Evolutionary conservation across 1,140 invertebrate species (phyloP), one percentile per base, ranked within the genome.

Genomic region (Mercenaria mercenaria): DNA sequence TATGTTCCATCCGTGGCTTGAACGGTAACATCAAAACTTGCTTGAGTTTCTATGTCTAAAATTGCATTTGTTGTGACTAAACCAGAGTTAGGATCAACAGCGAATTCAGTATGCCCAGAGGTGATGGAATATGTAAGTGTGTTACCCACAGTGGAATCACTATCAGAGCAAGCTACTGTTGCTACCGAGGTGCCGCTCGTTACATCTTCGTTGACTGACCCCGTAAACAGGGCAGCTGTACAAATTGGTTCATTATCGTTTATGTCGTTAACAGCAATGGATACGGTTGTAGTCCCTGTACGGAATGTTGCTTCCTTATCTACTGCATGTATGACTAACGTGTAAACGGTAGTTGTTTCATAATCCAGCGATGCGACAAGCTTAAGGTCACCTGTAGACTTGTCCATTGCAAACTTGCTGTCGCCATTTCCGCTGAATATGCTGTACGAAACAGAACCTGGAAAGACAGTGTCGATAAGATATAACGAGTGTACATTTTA

Each of bases 221-320:
- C 88, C 1, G 83, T 29, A 64, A 92, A 93, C 1, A 84, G 77
- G 6, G 86, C 79, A 23, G 69, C 15, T 0, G 89, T 74, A 80
- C 93, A 94, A 13, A 76, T 26, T 32, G 93, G 93, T 0, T 77
- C 81, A 52, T 90, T 90, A 61, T 94, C 93, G 76, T 94, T 94
- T 15, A 93, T 90, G 64, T 94, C 92, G 52, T 29, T 84, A 43
- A 94, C 85, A 39, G 80, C 82, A 4, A 94, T 69, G 8, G 87
- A 90, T 0, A 94, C 74, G 11, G 79, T 91, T 10, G 90, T 91
- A 13, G 92, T 86, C 20, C 92, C 91, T 23, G 90, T 92, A 11
- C 39, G 64, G 41, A 90, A 52, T n/a, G 90, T 72, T 1, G 87
- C 72, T 11, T 90, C 87, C 41, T 64, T 87, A 43, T 93, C 93